A percentile compares a stretch with the other conserved stretches of the same genome.
phyloP scores from a whole-genome alignment of 2,888 invertebrate species.

The Limnephilus marmoratus region DNA sequence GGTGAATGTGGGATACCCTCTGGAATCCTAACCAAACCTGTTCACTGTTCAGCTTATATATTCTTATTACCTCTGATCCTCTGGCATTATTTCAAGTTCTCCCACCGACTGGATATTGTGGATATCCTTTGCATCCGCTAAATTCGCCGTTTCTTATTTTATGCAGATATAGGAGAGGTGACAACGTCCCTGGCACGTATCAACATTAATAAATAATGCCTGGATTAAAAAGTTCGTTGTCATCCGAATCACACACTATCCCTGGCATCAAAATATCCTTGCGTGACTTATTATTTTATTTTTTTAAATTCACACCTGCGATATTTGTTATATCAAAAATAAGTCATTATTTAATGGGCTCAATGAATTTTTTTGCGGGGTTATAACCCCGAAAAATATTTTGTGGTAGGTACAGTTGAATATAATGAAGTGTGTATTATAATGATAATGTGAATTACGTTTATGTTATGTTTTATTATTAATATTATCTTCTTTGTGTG shows the following conservation, averaged over 20 bases:
- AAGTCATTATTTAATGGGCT: background rate
- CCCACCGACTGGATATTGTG: background rate
- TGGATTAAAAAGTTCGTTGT: background rate
- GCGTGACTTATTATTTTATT: background rate
- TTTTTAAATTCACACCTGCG: too few species aligned
- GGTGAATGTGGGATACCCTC: slow-evolving; percentile 55
- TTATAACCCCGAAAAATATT: too few species aligned
- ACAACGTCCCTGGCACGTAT: background rate
- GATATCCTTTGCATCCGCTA: slow-evolving; percentile 8
- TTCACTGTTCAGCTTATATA: slow-evolving; percentile 49
- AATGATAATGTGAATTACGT: too few species aligned
- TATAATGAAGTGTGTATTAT: too few species aligned
- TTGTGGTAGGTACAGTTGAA: too few species aligned
- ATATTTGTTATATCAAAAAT: too few species aligned
- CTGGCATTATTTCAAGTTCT: slow-evolving; percentile 19
- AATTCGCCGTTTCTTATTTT: slow-evolving; percentile 16
- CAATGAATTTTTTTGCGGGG: background rate
- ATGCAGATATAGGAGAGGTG: background rate
- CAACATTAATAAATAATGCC: background rate
- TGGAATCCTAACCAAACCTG: slow-evolving; percentile 59
- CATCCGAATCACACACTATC: background rate
- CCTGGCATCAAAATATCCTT: background rate
- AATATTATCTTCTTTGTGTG: too few species aligned
- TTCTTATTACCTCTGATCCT: slow-evolving; percentile 27
- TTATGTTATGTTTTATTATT: too few species aligned